These are phyloP conservation scores for Callimico goeldii DNA, from an alignment of 2,797 vertebrate genomes.

Conservation along the genomic window DNA sequence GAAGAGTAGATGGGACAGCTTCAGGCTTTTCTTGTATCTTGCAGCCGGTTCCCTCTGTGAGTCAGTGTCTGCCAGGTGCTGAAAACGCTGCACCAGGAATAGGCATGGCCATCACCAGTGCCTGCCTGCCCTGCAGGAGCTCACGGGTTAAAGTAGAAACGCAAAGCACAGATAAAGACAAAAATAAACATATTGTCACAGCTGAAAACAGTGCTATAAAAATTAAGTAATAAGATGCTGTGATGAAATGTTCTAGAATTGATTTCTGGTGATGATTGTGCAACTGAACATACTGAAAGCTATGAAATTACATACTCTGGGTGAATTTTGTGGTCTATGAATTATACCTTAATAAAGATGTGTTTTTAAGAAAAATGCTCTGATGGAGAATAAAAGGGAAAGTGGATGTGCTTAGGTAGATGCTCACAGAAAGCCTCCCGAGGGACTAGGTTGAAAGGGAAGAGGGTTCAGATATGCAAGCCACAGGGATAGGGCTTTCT, in stretches of 20 bases:
- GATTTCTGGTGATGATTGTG: neutral
- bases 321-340: neutral
- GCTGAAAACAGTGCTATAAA: neutral
- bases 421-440: neutral
- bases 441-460: too few relatives aligned
- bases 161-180: neutral
- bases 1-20: neutral
- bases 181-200: neutral
- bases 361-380: neutral
- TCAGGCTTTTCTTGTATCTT: neutral
- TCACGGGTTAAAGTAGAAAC: neutral
- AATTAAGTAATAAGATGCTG: neutral
- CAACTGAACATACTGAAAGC: neutral
- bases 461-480: neutral
- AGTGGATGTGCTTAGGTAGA: neutral
- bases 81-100: neutral
- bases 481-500: neutral
- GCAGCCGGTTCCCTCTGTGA: neutral
- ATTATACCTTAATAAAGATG: neutral
- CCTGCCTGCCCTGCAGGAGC: neutral
- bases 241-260: neutral
- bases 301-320: neutral
- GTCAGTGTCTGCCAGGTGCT: neutral
- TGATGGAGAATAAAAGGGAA: neutral
- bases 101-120: neutral